Evolutionary conservation across 2,888 invertebrate genomes (phyloP), one percentile per base, ranked within the genome.

Genomic region (Eledone cirrhosa): DNA sequence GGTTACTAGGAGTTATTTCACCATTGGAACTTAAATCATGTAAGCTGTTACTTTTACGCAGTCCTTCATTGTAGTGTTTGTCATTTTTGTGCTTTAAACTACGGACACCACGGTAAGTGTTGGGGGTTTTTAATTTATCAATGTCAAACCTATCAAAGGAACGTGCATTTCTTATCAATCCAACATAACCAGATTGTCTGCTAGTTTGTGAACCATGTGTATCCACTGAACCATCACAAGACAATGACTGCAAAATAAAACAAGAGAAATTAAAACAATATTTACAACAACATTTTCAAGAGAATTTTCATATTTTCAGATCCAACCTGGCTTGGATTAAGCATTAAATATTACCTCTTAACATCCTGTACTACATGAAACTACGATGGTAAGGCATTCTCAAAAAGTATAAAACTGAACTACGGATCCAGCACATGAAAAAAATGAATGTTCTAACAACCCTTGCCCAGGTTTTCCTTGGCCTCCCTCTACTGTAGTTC

Each of bases 21-120:
- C 84, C 84, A 41, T 85, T 82, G 8, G 86, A 82, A 27, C 87
- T 83, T 67, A 90, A 78, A 78, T 90, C 89, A 80, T 89, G 87
- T 76, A 89, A 81, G 79, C 89, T 90, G 82, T 86, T 88, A 80
- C 89, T 89, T 80, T 89, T 90, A 31, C 88, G 82, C 53, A 90
- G 82, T 8, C 87, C 88, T 48, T 90, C 89, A 79, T 87, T 85
- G 80, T 88, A 85, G 69, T 86, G 84, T 74, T 86, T 86, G 80
- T 90, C 89, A 79, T 86, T 85, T 79, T 86, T 86, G 82, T 89
- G 89, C 81, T 90, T 90, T 82, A 90, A 85, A 79, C 87, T 89
- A 47, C 90, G 87, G 8, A 90, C 88, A 47, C 89, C 88, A 27
- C 88, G 83, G 80, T 89, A 90, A 0, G 88, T 89, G 24, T 84